phyloP scores from a whole-genome alignment of 2,797 vertebrate species.

The Rhynchonycteris naso region DNA sequence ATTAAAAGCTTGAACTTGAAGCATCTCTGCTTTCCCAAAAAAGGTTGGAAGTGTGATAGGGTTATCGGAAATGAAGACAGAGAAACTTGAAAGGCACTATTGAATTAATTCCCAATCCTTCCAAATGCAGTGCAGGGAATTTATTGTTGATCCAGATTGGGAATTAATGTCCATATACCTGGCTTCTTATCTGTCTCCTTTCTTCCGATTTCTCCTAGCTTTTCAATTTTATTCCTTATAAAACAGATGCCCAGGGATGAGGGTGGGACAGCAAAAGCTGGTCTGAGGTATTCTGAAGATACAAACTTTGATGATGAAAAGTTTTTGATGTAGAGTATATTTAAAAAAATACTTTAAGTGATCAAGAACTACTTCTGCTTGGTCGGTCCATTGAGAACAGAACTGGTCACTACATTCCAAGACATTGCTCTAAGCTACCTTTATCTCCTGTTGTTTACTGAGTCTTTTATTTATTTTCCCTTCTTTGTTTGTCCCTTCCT shows the following conservation, averaged over 20 bases:
- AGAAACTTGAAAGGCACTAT: not conserved
- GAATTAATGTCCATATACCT: not conserved
- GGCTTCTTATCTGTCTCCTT: constrained; percentile 32
- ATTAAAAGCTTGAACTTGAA: constrained; percentile 47
- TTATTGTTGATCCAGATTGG: not conserved
- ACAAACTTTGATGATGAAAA: not conserved
- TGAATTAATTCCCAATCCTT: not conserved
- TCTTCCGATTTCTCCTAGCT: not conserved
- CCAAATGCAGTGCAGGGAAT: not conserved
- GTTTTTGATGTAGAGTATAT: not conserved
- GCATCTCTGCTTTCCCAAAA: constrained; percentile 21
- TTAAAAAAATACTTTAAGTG: constrained; percentile 40
- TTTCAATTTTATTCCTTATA: constrained; percentile 41
- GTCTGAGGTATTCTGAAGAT: not conserved
- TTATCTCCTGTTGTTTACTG: not conserved
- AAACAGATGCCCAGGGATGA: not conserved
- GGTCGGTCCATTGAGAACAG: not conserved
- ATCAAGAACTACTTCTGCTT: not conserved
- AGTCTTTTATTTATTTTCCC: not conserved
- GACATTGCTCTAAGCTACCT: not conserved
- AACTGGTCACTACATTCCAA: not conserved
- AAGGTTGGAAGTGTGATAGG: not conserved
- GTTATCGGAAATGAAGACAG: not conserved
- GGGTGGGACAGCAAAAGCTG: not conserved
- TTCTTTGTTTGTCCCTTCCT: not conserved